Conservation (phyloP, 2,888 invertebrate genomes). For the Gymnocheta viridis region DNA sequence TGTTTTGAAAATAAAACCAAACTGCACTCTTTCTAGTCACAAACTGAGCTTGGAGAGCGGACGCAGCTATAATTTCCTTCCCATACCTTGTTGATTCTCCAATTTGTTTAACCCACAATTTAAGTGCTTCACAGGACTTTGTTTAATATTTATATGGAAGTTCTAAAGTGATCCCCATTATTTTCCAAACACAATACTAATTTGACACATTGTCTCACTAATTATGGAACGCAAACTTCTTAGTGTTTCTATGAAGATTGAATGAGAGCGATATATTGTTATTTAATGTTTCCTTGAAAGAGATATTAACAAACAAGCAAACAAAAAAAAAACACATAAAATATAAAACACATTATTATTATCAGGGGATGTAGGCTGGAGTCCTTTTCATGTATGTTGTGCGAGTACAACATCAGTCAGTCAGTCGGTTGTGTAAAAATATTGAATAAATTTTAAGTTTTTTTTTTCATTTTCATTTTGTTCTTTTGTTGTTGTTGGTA, state of each 20-base stretch:
- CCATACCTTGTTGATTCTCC: too few species aligned
- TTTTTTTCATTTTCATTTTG: not conserved
- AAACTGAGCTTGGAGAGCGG: too few species aligned
- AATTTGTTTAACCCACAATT: not conserved
- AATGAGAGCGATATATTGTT: not conserved
- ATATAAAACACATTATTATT: not conserved
- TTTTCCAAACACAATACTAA: not conserved
- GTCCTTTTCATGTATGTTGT: slow-evolving; percentile 1
- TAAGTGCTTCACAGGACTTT: not conserved
- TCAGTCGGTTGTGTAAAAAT: slow-evolving; percentile 4
- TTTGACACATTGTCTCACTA: slow-evolving; percentile 55
- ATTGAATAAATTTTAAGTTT: slow-evolving; percentile 45
- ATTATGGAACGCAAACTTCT: slow-evolving; percentile 33
- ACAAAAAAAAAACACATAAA: not conserved
- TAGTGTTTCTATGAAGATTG: not conserved
- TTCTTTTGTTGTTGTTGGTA: slow-evolving; percentile 46
- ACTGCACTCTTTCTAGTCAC: too few species aligned
- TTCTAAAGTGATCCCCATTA: not conserved
- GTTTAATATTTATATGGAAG: not conserved
- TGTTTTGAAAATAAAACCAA: too few species aligned
- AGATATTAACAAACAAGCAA: not conserved
- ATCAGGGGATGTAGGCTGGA: not conserved
- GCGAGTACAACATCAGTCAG: too few species aligned
- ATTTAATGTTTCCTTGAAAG: slow-evolving; percentile 24
- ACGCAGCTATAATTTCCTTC: too few species aligned